These are phyloP conservation scores for Mylabris phalerata DNA, from an alignment of 1,140 invertebrate genomes.

Conservation along the genomic window DNA sequence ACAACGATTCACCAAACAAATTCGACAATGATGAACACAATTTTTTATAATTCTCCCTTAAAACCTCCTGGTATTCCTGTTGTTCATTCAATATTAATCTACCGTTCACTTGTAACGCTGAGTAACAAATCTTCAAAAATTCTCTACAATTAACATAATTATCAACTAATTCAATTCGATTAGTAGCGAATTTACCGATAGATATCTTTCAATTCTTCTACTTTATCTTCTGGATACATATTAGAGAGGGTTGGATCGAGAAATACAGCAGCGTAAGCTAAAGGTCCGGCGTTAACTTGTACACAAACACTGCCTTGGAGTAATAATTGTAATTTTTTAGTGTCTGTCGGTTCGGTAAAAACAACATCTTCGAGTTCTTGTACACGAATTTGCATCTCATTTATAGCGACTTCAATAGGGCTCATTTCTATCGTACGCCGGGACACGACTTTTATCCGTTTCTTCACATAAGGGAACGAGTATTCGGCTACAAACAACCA, in stretches of 20 bases:
- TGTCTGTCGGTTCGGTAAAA: conserved; percentile 67
- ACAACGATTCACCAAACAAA: conserved; percentile 61
- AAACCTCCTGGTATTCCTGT: conserved; percentile 79
- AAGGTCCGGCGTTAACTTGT: conserved; percentile 90
- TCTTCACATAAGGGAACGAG: conserved; percentile 88
- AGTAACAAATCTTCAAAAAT: conserved; percentile 80
- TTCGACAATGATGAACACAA: conserved; percentile 69
- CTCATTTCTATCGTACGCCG: conserved; percentile 69
- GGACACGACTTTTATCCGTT: conserved; percentile 71
- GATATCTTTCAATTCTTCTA: conserved; percentile 76
- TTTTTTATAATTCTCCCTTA: conserved; percentile 80
- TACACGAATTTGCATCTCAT: conserved; percentile 83
- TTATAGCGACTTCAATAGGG: conserved; percentile 90
- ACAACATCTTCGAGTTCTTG: conserved; percentile 80
- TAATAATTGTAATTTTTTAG: conserved; percentile 83
- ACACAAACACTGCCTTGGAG: conserved; percentile 87
- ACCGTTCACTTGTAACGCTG: conserved; percentile 79
- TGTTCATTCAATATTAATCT: conserved; percentile 80
- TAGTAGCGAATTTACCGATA: conserved; percentile 60
- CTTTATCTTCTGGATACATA: conserved; percentile 72
- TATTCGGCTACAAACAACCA: conserved; percentile 58
- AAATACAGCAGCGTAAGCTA: conserved; percentile 88
- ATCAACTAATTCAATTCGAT: neutral
- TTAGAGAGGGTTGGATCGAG: conserved; percentile 62
- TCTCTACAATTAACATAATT: conserved; percentile 55